Evolutionary conservation across 1,140 invertebrate species (phyloP), one percentile per base, ranked within the genome.

Genomic region (Anadara kagoshimensis): DNA sequence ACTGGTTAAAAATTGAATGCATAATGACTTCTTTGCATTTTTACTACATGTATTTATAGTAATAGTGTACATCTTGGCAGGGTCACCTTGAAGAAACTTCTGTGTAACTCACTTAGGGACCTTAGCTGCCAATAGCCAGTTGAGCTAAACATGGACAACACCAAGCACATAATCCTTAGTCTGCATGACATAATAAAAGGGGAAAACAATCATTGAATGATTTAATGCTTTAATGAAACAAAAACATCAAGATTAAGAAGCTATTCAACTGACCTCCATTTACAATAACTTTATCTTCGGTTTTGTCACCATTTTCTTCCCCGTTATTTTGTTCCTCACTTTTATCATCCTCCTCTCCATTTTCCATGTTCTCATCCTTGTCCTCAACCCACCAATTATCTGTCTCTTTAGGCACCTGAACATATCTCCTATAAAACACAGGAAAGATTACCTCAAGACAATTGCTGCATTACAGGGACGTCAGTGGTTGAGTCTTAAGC

Each of bases 311-410:
- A 14, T 54, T 53, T 36, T 75, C 66, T n/a, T 45, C 66, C 51
- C 68, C 73, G 64, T 54, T 43, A 11, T 73, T 57, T 29, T 22
- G 56, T 7, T 73, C 43, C n/a, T 66, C 64, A 45, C 53, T 67
- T 18, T 76, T 71, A 20, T 79, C 77, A 51, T 82, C 78, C 3
- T 63, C 66, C 49, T 56, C 67, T 18, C 47, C 47, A 49, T 78
- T 64, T 14, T 16, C 63, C 57, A 67, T 72, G 44, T 83, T 69
- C 49, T 83, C 83, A 53, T 83, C 83, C 41, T 77, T 43, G 51
- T 78, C 71, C 16, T 74, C 61, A 54, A 79, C 75, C 85, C 84
- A 85, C 86, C 86, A 88, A 36, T 81, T 75, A 16, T 87, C 84
- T 36, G 71, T 59, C n/a, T 78, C 67, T 24, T 72, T 69, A 14